phyloP scores from a whole-genome alignment of 1,140 invertebrate species.

The Vollenhovia emeryi region DNA sequence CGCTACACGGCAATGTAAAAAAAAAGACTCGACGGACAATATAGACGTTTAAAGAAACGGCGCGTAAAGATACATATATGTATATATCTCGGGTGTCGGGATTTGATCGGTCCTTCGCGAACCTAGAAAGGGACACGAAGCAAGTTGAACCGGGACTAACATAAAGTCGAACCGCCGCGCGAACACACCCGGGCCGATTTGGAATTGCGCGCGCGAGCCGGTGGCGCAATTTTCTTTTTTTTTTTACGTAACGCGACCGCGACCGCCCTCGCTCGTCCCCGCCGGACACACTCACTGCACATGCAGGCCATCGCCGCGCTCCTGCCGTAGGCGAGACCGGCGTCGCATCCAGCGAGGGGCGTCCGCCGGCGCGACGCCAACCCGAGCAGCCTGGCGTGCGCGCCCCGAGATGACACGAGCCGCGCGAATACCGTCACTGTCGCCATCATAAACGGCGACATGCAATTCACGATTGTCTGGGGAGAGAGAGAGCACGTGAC shows the following conservation, averaged over 20 bases:
- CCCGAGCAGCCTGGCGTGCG: conserved; percentile 71
- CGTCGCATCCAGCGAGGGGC: conserved; percentile 51
- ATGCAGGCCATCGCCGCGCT: conserved; percentile 71
- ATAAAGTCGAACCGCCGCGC: no score
- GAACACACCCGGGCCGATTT: not conserved
- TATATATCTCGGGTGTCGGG: no score
- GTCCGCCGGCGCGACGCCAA: conserved; percentile 29
- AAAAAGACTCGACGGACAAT: not conserved
- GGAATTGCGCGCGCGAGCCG: not conserved
- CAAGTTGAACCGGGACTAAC: no score
- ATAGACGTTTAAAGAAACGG: not conserved
- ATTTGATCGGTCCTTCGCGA: no score
- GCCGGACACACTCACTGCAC: conserved; percentile 79
- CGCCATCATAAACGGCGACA: conserved; percentile 75
- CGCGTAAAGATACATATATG: no score
- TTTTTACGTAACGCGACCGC: not conserved
- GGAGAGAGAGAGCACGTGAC: conserved; percentile 65
- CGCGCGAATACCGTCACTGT: conserved; percentile 78
- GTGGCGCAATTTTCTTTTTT: not conserved
- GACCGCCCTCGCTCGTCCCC: not conserved
- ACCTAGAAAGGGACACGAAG: no score
- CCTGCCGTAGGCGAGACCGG: conserved; percentile 53
- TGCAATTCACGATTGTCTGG: conserved; percentile 31
- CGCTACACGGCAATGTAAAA: not conserved
- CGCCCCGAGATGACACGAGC: conserved; percentile 70